Conservation (phyloP, 2,113 vertebrate species). For the Hystrix brachyura region DNA sequence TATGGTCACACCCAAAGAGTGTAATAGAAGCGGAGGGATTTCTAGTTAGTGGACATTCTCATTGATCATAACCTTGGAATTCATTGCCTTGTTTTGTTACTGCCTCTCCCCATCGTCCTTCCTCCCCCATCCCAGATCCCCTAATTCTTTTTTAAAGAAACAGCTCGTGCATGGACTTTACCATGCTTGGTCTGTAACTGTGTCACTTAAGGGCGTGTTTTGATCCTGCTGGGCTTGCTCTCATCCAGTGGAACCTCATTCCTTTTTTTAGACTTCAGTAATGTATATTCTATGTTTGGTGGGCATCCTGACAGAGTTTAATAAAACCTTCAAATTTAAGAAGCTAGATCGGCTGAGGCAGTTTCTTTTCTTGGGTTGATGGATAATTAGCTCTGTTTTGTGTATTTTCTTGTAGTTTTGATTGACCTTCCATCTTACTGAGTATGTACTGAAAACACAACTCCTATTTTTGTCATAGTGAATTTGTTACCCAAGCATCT, state of each 20-base stretch:
- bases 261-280: neutral
- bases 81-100: neutral
- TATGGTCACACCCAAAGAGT: neutral
- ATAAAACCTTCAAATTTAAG: conserved; percentile 4
- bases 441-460: conserved; percentile 3
- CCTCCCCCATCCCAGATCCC: neutral
- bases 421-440: conserved; percentile 27
- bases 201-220: neutral
- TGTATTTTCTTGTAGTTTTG: conserved; percentile 26
- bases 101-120: neutral
- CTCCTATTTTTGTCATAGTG: neutral
- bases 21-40: neutral
- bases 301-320: neutral
- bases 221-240: neutral
- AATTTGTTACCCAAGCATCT: neutral
- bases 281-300: neutral
- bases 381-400: neutral
- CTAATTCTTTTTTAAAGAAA: neutral
- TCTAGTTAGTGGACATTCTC: neutral
- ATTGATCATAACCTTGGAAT: neutral
- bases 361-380: neutral
- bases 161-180: neutral
- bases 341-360: neutral
- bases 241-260: neutral
- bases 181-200: neutral